phyloP scores from a whole-genome alignment of 1,140 invertebrate species.

The silkworm (Bombyx mori) region DNA sequence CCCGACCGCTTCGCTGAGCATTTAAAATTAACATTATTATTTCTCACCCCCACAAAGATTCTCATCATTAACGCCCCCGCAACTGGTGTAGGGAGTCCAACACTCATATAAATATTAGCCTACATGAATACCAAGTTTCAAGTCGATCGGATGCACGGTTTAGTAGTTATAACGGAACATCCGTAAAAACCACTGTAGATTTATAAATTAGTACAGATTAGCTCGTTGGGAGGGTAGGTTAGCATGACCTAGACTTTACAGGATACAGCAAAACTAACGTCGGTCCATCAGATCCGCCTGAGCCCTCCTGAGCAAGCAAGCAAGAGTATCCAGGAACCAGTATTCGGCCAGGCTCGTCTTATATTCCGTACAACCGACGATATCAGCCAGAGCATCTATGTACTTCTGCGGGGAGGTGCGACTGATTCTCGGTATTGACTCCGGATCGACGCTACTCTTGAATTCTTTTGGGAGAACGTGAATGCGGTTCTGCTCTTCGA shows the following conservation, averaged over 20 bases:
- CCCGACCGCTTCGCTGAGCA: too few relatives aligned
- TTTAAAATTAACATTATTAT: too few relatives aligned
- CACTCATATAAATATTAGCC: too few relatives aligned
- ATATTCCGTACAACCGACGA: constrained; percentile 45
- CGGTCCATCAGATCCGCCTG: constrained; percentile 41
- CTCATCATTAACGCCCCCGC: too few relatives aligned
- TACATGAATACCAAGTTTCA: too few relatives aligned
- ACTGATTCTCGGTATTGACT: constrained; percentile 40
- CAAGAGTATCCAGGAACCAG: constrained; percentile 60
- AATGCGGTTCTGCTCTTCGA: constrained; percentile 38
- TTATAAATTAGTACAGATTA: too few relatives aligned
- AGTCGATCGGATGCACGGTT: too few relatives aligned
- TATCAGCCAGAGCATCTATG: constrained; percentile 40
- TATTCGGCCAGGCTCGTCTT: constrained; percentile 49
- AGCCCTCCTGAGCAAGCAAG: constrained; percentile 46
- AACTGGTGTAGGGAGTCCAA: too few relatives aligned
- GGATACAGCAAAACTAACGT: constrained; percentile 23
- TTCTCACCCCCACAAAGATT: too few relatives aligned
- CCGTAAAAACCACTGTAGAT: too few relatives aligned
- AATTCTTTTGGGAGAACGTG: constrained; percentile 48
- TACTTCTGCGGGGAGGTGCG: constrained; percentile 38
- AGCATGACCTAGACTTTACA: background rate
- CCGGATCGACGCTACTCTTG: constrained; percentile 40
- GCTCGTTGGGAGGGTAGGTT: background rate
- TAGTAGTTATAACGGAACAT: too few relatives aligned